A percentile compares a stretch with the other conserved stretches of the same genome.
Conservation (phyloP, 2,797 vertebrate species). For the Pelodytes ibericus region DNA sequence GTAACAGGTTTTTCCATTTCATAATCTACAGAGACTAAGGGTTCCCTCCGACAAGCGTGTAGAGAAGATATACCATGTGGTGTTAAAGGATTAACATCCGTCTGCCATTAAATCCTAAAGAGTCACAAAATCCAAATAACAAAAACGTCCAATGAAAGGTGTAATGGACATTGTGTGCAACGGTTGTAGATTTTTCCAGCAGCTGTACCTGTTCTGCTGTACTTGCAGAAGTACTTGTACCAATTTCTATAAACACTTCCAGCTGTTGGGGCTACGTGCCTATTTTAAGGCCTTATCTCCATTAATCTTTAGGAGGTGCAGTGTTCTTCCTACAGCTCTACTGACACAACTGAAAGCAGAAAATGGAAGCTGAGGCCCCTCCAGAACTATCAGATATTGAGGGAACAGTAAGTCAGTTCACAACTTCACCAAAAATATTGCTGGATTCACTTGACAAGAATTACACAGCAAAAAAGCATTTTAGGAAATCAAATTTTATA, state of each 20-base stretch:
- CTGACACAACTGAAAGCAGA: slow-evolving; percentile 30
- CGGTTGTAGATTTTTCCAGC: neutral
- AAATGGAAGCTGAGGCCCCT: slow-evolving; percentile 43
- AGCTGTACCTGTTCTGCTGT: neutral
- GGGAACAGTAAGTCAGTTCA: slow-evolving; percentile 39
- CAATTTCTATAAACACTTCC: slow-evolving; percentile 32
- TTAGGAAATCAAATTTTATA: slow-evolving; percentile 24
- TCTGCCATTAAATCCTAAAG: neutral
- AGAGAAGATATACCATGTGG: neutral
- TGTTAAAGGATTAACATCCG: neutral
- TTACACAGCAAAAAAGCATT: slow-evolving; percentile 24
- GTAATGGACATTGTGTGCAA: neutral
- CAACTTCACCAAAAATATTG: slow-evolving; percentile 40
- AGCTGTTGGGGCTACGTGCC: slow-evolving; percentile 7
- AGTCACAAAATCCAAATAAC: neutral
- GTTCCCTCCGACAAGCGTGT: neutral
- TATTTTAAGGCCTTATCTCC: slow-evolving; percentile 10
- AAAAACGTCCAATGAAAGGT: neutral
- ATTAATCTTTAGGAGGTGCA: slow-evolving; percentile 12
- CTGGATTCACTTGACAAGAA: slow-evolving; percentile 49
- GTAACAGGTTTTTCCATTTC: neutral
- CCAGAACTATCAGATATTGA: slow-evolving; percentile 42
- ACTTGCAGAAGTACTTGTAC: slow-evolving; percentile 17
- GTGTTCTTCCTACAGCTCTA: slow-evolving; percentile 13
- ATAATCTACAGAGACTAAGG: neutral